A percentile compares a stretch with the other conserved stretches of the same genome.
Evolutionary conservation across 2,797 vertebrate genomes (phyloP).

Genomic region (Melanotaenia parkinsoni): DNA sequence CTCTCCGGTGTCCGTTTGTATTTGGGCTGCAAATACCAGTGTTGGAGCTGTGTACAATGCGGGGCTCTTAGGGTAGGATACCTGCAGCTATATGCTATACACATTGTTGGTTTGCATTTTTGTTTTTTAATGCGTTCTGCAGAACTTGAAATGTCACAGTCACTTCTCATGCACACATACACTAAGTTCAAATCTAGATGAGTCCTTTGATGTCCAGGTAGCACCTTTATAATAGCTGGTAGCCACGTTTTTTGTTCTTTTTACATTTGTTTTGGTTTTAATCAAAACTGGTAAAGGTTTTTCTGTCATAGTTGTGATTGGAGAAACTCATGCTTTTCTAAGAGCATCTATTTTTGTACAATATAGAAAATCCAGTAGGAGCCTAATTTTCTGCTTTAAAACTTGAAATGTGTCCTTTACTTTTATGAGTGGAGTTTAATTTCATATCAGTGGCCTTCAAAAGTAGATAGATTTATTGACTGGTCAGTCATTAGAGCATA

Average conservation of each 20-base stretch:
- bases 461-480: constrained; percentile 50
- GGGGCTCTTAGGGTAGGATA: neutral
- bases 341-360: neutral
- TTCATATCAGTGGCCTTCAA: constrained; percentile 28
- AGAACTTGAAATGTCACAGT: neutral
- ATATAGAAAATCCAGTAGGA: neutral
- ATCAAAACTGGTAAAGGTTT: neutral
- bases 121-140: neutral
- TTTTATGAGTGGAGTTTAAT: constrained; percentile 20
- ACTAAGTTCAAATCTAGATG: neutral
- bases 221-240: constrained; percentile 1
- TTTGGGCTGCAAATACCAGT: constrained; percentile 20
- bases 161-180: neutral
- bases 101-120: neutral
- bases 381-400: neutral
- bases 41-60: constrained; percentile 8
- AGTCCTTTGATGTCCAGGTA: neutral
- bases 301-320: neutral
- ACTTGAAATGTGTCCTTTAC: neutral
- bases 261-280: neutral
- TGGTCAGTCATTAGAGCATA: constrained; percentile 32
- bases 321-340: neutral
- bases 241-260: constrained; percentile 35
- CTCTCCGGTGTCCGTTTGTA: constrained; percentile 33
- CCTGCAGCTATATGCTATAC: neutral